A percentile compares a stretch with the other conserved stretches of the same genome.
Conservation (phyloP, 2,113 vertebrate genomes). For the Procavia capensis region DNA sequence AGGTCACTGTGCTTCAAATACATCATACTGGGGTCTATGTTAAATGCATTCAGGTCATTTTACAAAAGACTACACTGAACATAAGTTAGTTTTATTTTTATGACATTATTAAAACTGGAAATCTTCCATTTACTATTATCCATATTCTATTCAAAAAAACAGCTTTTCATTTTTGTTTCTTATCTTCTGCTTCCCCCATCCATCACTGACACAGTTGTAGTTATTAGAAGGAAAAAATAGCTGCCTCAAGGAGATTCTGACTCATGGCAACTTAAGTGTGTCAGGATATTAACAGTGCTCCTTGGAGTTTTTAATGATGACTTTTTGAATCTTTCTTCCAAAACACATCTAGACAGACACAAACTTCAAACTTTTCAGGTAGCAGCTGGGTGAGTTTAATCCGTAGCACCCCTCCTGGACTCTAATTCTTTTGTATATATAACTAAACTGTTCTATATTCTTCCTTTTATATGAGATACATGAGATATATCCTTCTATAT, state of each 20-base stretch:
- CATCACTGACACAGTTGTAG: background rate
- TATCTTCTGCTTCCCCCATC: background rate
- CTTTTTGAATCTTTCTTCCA: background rate
- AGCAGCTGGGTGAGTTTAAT: background rate
- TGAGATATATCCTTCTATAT: too few species aligned
- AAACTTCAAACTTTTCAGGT: background rate
- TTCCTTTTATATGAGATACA: too few species aligned
- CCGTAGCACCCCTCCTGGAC: background rate
- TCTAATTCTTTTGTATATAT: background rate
- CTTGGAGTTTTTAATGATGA: background rate
- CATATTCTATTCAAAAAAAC: background rate
- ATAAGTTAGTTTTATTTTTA: constrained; percentile 22
- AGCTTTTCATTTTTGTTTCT: background rate
- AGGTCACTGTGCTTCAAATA: too few species aligned
- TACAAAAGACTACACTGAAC: background rate
- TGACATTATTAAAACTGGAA: background rate
- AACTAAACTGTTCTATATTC: background rate
- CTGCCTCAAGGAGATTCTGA: background rate
- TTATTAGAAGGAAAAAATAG: background rate
- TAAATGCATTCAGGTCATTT: background rate
- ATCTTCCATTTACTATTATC: background rate
- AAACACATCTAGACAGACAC: background rate
- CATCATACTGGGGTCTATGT: too few species aligned
- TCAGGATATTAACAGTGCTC: background rate
- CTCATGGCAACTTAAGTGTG: background rate